These are phyloP conservation scores for Lophura nycthemera DNA, from an alignment of 2,113 vertebrate genomes.

Conservation along the genomic window DNA sequence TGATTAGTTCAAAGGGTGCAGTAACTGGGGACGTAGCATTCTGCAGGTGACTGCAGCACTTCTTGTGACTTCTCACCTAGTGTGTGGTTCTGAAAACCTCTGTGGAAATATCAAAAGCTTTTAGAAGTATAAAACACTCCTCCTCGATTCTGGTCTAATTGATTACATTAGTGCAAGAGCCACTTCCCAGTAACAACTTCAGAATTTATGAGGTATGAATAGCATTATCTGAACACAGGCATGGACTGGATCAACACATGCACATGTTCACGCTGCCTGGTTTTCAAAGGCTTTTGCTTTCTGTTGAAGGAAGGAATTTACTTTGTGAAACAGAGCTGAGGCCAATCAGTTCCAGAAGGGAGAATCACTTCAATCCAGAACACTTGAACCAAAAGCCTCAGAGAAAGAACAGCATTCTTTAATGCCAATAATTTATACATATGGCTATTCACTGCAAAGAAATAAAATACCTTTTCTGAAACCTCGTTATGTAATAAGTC, in stretches of 20 bases:
- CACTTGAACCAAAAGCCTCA: background rate
- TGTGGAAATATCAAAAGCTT: constrained; percentile 30
- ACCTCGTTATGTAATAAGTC: background rate
- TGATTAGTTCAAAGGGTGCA: background rate
- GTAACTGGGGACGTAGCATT: rapidly evolving
- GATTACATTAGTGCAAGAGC: constrained; percentile 48
- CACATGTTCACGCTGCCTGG: background rate
- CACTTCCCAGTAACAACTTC: constrained; percentile 5
- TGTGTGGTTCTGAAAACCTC: background rate
- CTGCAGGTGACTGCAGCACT: background rate
- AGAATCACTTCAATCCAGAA: constrained; percentile 53
- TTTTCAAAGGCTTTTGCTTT: constrained; percentile 54
- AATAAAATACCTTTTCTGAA: background rate
- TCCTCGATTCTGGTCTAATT: constrained; percentile 31
- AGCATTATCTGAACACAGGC: constrained; percentile 37
- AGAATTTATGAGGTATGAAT: constrained; percentile 31
- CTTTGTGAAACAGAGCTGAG: constrained; percentile 21
- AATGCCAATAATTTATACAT: background rate
- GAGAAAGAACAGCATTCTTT: background rate
- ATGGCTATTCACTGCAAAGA: background rate
- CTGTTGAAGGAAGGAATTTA: constrained; percentile 31
- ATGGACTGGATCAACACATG: constrained; percentile 21
- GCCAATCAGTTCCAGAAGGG: constrained; percentile 60
- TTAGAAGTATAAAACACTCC: background rate
- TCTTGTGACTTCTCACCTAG: background rate